A percentile compares a stretch with the other conserved stretches of the same genome.
Conservation (phyloP, 2,888 invertebrate species). For the Meghimatium bilineatum region DNA sequence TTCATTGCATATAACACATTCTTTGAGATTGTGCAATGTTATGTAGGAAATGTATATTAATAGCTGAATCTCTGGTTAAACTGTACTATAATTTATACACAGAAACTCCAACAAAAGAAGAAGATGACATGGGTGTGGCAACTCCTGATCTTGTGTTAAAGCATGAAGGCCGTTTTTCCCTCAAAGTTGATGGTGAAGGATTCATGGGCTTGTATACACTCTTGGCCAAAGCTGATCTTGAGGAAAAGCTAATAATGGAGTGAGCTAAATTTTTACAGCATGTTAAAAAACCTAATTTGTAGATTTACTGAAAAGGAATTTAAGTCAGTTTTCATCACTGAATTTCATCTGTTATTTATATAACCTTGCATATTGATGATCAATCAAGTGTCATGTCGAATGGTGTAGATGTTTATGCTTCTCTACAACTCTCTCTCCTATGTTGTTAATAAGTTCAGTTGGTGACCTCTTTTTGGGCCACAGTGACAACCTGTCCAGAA, state of each 20-base stretch:
- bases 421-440: no score
- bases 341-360: no score
- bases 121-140: conserved; percentile 72
- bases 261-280: conserved; percentile 57
- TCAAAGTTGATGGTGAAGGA: conserved; percentile 69
- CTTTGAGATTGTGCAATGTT: not conserved
- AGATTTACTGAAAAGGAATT: not conserved
- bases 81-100: not conserved
- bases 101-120: conserved; percentile 67
- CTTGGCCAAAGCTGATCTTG: conserved; percentile 68
- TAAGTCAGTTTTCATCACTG: not conserved
- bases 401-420: no score
- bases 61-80: not conserved
- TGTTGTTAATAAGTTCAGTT: no score
- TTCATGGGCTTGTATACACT: conserved; percentile 73
- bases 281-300: not conserved
- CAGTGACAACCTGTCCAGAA: no score
- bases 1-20: no score
- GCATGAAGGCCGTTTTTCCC: conserved; percentile 53
- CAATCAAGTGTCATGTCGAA: no score
- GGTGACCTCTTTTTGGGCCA: no score
- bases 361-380: no score
- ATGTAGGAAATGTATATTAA: not conserved
- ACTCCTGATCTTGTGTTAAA: conserved; percentile 71
- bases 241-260: conserved; percentile 73